Evolutionary conservation across 2,797 vertebrate species (phyloP).

Genomic region (Phrynocephalus guinanensis): DNA sequence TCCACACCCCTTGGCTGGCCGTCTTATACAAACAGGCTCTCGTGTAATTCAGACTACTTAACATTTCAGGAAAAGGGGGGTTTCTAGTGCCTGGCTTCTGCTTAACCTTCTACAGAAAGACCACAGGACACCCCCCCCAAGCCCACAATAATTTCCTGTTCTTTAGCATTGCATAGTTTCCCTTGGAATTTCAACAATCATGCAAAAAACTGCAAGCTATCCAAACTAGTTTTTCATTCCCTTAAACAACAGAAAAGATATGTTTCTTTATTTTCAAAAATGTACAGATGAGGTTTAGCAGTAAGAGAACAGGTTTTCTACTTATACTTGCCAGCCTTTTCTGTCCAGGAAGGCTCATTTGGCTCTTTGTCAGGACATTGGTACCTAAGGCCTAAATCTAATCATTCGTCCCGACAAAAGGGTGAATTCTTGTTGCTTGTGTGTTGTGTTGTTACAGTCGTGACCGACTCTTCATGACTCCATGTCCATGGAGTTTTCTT

Average conservation of each 20-base stretch:
- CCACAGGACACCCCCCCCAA: constrained; percentile 39
- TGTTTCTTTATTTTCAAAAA: constrained; percentile 1
- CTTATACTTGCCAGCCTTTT: constrained; percentile 9
- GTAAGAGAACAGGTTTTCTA: constrained; percentile 4
- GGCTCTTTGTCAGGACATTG: constrained; percentile 9
- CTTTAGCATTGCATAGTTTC: constrained; percentile 60
- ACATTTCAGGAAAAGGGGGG: constrained; percentile 27
- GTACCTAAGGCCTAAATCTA: no score
- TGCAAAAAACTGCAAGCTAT: constrained; percentile 42
- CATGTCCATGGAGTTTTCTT: no score
- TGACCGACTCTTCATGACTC: no score
- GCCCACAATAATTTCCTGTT: constrained; percentile 71
- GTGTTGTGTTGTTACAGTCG: no score
- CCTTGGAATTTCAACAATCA: constrained; percentile 63
- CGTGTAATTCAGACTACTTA: constrained; percentile 46
- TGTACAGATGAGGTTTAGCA: not conserved
- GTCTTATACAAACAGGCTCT: constrained; percentile 25
- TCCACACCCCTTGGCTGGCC: constrained; percentile 14
- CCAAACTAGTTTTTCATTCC: constrained; percentile 10
- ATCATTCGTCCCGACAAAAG: no score
- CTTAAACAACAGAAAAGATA: constrained; percentile 31
- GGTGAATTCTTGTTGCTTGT: no score
- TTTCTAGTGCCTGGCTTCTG: constrained; percentile 64
- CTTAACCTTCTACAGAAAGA: constrained; percentile 50
- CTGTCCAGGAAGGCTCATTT: constrained; percentile 16